A percentile compares a stretch with the other conserved stretches of the same genome.
These are phyloP conservation scores for Rhinolophus sinicus DNA, from an alignment of 2,113 vertebrate species.

Conservation along the genomic window DNA sequence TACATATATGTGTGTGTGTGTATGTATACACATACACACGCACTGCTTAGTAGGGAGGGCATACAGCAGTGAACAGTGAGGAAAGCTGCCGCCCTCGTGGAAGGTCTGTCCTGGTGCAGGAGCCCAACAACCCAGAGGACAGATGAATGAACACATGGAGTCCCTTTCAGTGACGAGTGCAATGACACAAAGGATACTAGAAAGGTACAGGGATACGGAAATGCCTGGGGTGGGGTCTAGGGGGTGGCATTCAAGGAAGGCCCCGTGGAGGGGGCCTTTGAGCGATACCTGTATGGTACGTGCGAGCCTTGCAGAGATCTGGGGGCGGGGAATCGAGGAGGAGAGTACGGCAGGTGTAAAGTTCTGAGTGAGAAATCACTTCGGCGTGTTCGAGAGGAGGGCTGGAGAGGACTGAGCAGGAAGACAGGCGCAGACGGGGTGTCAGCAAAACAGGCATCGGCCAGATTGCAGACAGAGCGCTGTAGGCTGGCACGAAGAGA, in stretches of 20 bases:
- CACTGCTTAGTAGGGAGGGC: too few species aligned
- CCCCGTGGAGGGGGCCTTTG: rapidly evolving
- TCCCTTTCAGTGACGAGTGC: background rate
- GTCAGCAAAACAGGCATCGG: background rate
- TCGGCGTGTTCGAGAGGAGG: rapidly evolving
- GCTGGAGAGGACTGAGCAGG: background rate
- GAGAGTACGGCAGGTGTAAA: background rate
- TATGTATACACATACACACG: too few species aligned
- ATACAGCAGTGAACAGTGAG: background rate
- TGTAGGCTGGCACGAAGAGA: rapidly evolving
- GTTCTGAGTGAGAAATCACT: background rate
- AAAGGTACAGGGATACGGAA: rapidly evolving
- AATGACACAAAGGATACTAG: background rate
- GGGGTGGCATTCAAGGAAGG: background rate
- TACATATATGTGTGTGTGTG: background rate
- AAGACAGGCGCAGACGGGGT: background rate
- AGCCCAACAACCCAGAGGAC: background rate
- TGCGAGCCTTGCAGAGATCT: background rate
- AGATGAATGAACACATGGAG: background rate
- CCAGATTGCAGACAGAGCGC: background rate
- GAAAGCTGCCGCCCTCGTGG: background rate
- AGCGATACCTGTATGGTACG: background rate
- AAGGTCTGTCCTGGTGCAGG: background rate
- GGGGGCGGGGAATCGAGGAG: too few species aligned
- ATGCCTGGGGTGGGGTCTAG: background rate